A percentile compares a stretch with the other conserved stretches of the same genome.
phyloP scores from a whole-genome alignment of 2,888 invertebrate genomes.

The Pardosa pseudoannulata region DNA sequence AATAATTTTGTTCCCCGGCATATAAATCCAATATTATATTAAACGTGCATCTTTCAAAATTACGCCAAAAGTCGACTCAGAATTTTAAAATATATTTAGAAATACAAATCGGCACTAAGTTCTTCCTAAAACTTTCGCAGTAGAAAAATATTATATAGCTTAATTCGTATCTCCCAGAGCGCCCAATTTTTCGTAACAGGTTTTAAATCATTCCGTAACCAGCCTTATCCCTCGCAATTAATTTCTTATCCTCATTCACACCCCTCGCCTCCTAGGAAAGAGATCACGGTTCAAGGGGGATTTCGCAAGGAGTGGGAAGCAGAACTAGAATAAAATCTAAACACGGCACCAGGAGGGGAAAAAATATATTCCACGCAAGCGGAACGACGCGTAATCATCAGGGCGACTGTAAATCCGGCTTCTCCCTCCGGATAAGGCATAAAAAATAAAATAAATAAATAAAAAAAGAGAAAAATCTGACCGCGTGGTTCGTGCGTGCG shows the following conservation, averaged over 20 bases:
- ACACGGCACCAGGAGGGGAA: background rate
- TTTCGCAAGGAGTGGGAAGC: background rate
- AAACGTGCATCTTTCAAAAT: too few relatives aligned
- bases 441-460: slow-evolving; percentile 17
- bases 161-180: too few relatives aligned
- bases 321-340: background rate
- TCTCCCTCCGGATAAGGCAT: slow-evolving; percentile 26
- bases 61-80: too few relatives aligned
- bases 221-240: background rate
- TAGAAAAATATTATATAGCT: too few relatives aligned
- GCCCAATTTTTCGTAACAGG: too few relatives aligned
- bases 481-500: slow-evolving; percentile 54
- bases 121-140: too few relatives aligned
- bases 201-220: too few relatives aligned
- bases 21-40: too few relatives aligned
- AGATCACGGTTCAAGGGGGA: background rate
- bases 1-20: too few relatives aligned
- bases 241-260: background rate
- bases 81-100: too few relatives aligned
- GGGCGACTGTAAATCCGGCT: slow-evolving; percentile 45
- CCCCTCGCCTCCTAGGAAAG: background rate
- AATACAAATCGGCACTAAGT: too few relatives aligned
- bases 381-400: slow-evolving; percentile 34
- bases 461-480: slow-evolving; percentile 25
- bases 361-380: background rate